These are phyloP conservation scores for Charaxes varanes DNA, from an alignment of 1,140 invertebrate species.

Conservation along the genomic window DNA sequence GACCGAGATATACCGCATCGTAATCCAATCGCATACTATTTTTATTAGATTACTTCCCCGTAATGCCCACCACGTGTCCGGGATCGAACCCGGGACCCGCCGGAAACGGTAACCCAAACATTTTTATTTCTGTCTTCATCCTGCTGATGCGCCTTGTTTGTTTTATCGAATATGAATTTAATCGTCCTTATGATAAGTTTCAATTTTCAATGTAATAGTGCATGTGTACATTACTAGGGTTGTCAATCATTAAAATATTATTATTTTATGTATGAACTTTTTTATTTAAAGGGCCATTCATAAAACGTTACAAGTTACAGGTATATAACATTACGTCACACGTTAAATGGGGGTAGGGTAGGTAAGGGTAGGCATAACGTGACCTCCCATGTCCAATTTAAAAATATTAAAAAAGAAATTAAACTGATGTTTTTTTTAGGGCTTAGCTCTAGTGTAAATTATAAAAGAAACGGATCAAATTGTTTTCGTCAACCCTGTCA, in stretches of 20 bases:
- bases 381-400: no score
- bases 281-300: no score
- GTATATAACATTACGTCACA: not conserved
- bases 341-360: no score
- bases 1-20: conserved; percentile 5
- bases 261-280: no score
- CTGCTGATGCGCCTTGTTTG: conserved; percentile 18
- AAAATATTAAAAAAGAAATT: no score
- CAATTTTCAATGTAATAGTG: not conserved
- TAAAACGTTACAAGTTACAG: no score
- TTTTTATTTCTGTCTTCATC: conserved; percentile 69
- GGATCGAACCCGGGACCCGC: conserved; percentile 52
- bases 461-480: no score
- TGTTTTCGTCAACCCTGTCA: no score
- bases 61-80: conserved; percentile 62
- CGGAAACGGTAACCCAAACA: conserved; percentile 67
- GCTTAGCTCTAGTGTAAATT: no score
- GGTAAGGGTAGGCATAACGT: no score
- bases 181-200: conserved; percentile 1
- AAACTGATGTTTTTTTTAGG: no score
- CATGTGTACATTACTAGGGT: not conserved
- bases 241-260: no score
- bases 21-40: conserved; percentile 57
- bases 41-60: conserved; percentile 62
- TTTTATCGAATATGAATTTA: conserved; percentile 7